Conservation (phyloP, 1,140 invertebrate species). For the Lordiphosa mommai region DNA sequence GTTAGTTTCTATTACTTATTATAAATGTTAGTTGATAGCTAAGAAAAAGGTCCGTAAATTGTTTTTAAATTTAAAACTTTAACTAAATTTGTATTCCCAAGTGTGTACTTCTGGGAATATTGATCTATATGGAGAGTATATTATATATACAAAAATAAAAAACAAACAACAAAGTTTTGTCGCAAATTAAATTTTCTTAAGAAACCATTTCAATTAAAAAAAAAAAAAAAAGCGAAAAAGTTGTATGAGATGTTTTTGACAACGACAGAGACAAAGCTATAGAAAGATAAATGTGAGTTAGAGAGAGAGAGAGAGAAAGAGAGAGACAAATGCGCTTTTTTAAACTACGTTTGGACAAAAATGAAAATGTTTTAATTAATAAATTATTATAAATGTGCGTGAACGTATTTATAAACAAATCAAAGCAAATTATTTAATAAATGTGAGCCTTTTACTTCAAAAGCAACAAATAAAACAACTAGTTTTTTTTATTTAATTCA, state of each 20-base stretch:
- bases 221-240: conserved; percentile 19
- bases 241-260: conserved; percentile 13
- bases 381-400: conserved; percentile 67
- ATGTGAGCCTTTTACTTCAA: conserved; percentile 73
- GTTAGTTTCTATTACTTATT: conserved; percentile 19
- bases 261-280: conserved; percentile 1
- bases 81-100: conserved; percentile 17
- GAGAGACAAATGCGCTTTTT: conserved; percentile 45
- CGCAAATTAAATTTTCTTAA: no score
- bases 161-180: conserved; percentile 2
- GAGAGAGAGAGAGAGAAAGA: conserved; percentile 17
- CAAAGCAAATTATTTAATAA: conserved; percentile 65
- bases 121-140: conserved; percentile 13
- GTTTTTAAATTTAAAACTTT: conserved; percentile 67
- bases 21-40: conserved; percentile 47
- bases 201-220: conserved; percentile 9
- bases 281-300: background rate
- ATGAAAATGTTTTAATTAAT: conserved; percentile 64
- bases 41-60: conserved; percentile 34
- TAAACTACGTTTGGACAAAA: conserved; percentile 57
- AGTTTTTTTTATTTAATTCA: background rate
- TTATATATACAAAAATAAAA: conserved; percentile 29
- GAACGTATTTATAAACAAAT: conserved; percentile 62
- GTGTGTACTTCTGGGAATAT: background rate
- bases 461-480: conserved; percentile 22